Percentiles rank a stretch among this genome's conserved stretches.
These are phyloP conservation scores for Daktulosphaira vitifoliae DNA, from an alignment of 1,140 invertebrate genomes.

Conservation along the genomic window DNA sequence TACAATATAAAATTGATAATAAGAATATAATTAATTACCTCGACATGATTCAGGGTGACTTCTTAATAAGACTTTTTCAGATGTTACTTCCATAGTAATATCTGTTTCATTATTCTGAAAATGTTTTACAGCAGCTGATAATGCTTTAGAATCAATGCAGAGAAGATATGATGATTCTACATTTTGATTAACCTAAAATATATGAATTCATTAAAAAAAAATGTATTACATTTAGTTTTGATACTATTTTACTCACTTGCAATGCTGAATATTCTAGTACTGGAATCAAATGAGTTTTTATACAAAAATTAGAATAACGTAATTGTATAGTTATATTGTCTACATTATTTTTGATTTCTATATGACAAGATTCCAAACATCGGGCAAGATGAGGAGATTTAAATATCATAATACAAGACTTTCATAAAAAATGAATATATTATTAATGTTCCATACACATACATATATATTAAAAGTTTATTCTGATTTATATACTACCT, in stretches of 20 bases:
- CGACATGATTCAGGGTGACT: slow-evolving; percentile 14
- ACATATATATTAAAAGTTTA: no score
- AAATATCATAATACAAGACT: slow-evolving; percentile 27
- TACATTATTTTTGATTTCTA: slow-evolving; percentile 24
- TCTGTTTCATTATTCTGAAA: slow-evolving; percentile 12
- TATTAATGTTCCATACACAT: no score
- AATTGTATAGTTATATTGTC: slow-evolving; percentile 20
- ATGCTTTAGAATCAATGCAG: slow-evolving; percentile 21
- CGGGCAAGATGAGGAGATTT: slow-evolving; percentile 26
- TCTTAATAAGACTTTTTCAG: slow-evolving; percentile 7
- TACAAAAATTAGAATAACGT: slow-evolving; percentile 28
- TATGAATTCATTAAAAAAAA: neutral
- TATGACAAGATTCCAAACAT: slow-evolving; percentile 24
- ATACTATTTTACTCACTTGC: neutral
- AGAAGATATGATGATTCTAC: neutral
- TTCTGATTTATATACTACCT: neutral
- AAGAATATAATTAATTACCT: no score
- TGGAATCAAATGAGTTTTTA: slow-evolving; percentile 26
- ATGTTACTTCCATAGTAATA: slow-evolving; percentile 17
- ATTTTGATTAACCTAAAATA: slow-evolving; percentile 18
- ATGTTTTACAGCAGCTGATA: slow-evolving; percentile 27
- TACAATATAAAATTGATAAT: no score
- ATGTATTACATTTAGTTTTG: no score
- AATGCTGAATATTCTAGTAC: slow-evolving; percentile 23
- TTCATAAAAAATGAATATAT: neutral